A percentile compares a stretch with the other conserved stretches of the same genome.
These are phyloP conservation scores for Ptilorrhoa leucosticta DNA, from an alignment of 2,113 vertebrate genomes.

Conservation along the genomic window DNA sequence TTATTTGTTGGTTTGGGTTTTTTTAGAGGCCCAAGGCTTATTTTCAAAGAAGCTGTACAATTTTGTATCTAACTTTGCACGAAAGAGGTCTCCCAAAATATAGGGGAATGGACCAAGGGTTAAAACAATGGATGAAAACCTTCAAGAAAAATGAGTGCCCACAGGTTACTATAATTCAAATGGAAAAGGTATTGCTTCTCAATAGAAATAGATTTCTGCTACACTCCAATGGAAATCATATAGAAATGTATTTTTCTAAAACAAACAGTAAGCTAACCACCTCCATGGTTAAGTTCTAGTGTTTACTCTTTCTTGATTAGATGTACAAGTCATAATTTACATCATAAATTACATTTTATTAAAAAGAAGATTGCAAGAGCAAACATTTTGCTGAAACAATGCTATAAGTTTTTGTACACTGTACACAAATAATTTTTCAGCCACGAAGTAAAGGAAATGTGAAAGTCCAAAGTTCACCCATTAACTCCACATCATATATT, in stretches of 20 bases:
- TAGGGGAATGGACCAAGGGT: background rate
- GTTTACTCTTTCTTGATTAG: background rate
- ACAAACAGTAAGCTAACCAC: background rate
- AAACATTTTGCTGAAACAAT: background rate
- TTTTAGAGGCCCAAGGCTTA: background rate
- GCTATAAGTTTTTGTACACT: background rate
- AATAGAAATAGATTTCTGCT: background rate
- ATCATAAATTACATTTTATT: background rate
- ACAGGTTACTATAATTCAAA: background rate
- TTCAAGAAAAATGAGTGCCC: background rate
- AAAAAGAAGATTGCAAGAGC: background rate
- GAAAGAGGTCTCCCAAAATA: background rate
- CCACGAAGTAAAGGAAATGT: background rate
- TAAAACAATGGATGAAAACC: background rate
- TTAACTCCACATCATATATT: background rate
- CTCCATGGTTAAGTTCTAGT: background rate
- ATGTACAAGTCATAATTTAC: background rate
- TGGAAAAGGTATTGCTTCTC: background rate
- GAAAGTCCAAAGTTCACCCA: background rate
- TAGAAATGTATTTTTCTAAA: background rate
- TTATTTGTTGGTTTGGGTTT: background rate
- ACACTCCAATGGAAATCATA: background rate
- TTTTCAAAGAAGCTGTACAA: background rate
- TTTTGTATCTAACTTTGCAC: background rate
- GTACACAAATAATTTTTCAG: background rate